Conservation (phyloP, 1,140 invertebrate species). For the Nephotettix cincticeps region DNA sequence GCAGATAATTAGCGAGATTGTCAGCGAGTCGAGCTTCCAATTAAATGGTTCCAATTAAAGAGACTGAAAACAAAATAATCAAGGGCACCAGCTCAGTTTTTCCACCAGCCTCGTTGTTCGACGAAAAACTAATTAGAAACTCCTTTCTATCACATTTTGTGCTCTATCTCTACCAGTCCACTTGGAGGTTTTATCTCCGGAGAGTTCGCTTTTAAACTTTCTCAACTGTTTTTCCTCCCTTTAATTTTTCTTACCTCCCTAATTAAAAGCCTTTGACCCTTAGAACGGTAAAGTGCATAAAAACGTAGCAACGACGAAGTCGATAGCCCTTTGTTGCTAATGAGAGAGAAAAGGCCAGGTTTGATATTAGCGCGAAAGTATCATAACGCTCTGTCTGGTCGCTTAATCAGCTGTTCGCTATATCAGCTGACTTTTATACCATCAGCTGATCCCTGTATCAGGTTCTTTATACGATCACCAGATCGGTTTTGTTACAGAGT, state of each 20-base stretch:
- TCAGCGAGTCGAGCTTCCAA: constrained; percentile 16
- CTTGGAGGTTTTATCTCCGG: not conserved
- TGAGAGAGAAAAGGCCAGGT: not conserved
- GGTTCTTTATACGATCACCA: too few species aligned
- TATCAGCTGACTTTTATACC: too few species aligned
- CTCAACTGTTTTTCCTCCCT: not conserved
- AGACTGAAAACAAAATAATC: constrained; percentile 20
- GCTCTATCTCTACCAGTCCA: constrained; percentile 5
- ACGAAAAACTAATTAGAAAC: constrained; percentile 28
- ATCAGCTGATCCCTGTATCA: too few species aligned
- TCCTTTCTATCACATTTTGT: constrained; percentile 2
- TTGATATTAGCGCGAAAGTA: not conserved
- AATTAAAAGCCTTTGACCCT: constrained; percentile 23
- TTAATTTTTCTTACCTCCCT: constrained; percentile 1
- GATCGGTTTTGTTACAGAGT: too few species aligned
- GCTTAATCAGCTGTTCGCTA: too few species aligned
- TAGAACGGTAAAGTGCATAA: constrained; percentile 13
- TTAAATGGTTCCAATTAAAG: constrained; percentile 29
- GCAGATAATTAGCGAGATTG: constrained; percentile 17
- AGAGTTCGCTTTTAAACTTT: not conserved
- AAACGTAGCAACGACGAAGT: constrained; percentile 15
- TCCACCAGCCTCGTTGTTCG: constrained; percentile 3
- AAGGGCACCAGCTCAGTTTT: constrained; percentile 7
- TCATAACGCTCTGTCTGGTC: too few species aligned
- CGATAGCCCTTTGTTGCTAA: constrained; percentile 10